These are phyloP conservation scores for Drosophila percnosoma DNA, from an alignment of 2,888 invertebrate genomes.

Conservation along the genomic window DNA sequence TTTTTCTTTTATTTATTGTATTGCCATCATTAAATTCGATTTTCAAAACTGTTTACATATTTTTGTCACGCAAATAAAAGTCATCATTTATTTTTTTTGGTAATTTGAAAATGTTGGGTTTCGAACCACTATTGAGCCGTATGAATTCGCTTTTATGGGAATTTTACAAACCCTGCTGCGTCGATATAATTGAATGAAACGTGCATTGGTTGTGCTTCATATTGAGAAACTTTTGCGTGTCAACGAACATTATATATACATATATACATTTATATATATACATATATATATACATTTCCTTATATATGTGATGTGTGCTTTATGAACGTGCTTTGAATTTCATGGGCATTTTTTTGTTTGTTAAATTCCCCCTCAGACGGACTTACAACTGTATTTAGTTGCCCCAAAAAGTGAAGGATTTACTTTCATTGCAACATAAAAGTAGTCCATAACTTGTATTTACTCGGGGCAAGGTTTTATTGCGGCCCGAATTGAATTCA, in stretches of 20 bases:
- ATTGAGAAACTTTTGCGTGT: constrained; percentile 45
- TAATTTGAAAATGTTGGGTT: constrained; percentile 1
- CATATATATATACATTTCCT: constrained; percentile 22
- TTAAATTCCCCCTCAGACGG: constrained; percentile 14
- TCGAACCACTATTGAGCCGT: constrained; percentile 1
- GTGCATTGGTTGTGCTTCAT: constrained; percentile 58
- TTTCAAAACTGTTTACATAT: background rate
- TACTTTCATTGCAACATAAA: constrained; percentile 29
- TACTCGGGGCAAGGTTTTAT: constrained; percentile 36
- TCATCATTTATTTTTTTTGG: background rate
- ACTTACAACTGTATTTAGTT: constrained; percentile 59
- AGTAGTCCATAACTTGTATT: constrained; percentile 57
- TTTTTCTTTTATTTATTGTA: background rate
- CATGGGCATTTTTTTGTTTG: constrained; percentile 31
- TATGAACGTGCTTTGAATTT: constrained; percentile 66
- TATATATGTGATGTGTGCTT: constrained; percentile 35
- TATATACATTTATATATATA: background rate
- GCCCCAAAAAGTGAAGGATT: constrained; percentile 42
- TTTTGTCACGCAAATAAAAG: background rate
- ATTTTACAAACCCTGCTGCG: constrained; percentile 25
- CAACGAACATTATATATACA: constrained; percentile 36
- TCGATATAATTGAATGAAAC: constrained; percentile 68
- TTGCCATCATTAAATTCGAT: background rate
- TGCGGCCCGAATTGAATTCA: constrained; percentile 46
- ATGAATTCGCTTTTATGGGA: constrained; percentile 12